phyloP scores from a whole-genome alignment of 2,113 vertebrate genomes.

The Atlantisia rogersi region DNA sequence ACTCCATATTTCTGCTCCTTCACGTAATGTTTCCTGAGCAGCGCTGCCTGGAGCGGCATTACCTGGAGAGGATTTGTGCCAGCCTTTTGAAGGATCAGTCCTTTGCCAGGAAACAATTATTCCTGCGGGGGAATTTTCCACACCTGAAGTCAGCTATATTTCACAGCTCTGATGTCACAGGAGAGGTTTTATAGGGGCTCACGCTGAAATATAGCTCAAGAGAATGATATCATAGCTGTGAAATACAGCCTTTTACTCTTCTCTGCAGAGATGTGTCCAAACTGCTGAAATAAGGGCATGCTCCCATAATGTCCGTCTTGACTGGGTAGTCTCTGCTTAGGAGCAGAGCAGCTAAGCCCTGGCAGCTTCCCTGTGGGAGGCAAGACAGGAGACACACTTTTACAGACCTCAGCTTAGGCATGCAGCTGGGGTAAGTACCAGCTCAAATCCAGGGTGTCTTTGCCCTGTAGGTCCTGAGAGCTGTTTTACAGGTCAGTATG shows the following conservation, averaged over 20 bases:
- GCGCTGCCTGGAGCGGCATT: constrained; percentile 15
- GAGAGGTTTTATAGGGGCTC: constrained; percentile 71
- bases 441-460: not conserved
- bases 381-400: not conserved
- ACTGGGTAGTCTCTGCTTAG: not conserved
- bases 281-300: constrained; percentile 22
- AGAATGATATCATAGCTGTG: constrained; percentile 64
- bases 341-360: not conserved
- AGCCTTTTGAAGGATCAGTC: constrained; percentile 63
- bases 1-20: not conserved
- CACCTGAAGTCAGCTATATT: constrained; percentile 73
- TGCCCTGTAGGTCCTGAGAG: not conserved
- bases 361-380: not conserved
- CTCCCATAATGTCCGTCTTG: not conserved
- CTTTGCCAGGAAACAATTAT: constrained; percentile 72
- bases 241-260: constrained; percentile 51
- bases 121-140: constrained; percentile 66
- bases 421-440: not conserved
- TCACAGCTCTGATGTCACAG: constrained; percentile 74
- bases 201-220: constrained; percentile 57
- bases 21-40: not conserved
- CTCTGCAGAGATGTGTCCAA: constrained; percentile 18
- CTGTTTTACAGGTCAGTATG: not conserved
- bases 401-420: accelerated
- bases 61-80: constrained; percentile 33